Conservation (phyloP, 2,888 invertebrate species). For the Sinotaia quadrata region DNA sequence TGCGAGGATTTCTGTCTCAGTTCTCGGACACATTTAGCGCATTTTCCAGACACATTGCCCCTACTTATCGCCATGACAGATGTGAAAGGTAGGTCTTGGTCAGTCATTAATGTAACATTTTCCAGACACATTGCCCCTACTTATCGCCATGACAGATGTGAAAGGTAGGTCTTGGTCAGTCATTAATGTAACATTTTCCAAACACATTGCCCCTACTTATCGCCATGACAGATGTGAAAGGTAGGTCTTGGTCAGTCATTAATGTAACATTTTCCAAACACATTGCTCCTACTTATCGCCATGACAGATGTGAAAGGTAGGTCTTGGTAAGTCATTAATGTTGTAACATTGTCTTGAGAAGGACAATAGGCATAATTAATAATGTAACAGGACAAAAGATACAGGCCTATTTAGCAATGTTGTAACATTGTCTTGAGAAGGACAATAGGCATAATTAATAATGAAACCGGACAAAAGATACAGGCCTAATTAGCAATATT, state of each 20-base stretch:
- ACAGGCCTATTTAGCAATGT: too few species aligned
- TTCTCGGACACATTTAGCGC: constrained; percentile 96
- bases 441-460: too few species aligned
- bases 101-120: too few species aligned
- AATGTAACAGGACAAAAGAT: too few species aligned
- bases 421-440: too few species aligned
- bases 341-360: too few species aligned
- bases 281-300: constrained; percentile 95
- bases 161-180: constrained; percentile 83
- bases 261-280: constrained; percentile 96
- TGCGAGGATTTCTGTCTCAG: constrained; percentile 63
- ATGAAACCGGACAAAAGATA: too few species aligned
- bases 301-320: constrained; percentile 95
- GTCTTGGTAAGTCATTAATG: constrained; percentile 31
- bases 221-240: constrained; percentile 97
- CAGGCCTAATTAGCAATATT: too few species aligned
- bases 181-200: too few species aligned
- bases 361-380: too few species aligned
- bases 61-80: constrained; percentile 96
- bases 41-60: constrained; percentile 95
- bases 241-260: too few species aligned
- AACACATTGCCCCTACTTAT: constrained; percentile 95
- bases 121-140: constrained; percentile 96
- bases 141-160: constrained; percentile 96
- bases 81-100: constrained; percentile 88